Conservation (phyloP, 1,140 invertebrate genomes). For the Drosophila novamexicana region DNA sequence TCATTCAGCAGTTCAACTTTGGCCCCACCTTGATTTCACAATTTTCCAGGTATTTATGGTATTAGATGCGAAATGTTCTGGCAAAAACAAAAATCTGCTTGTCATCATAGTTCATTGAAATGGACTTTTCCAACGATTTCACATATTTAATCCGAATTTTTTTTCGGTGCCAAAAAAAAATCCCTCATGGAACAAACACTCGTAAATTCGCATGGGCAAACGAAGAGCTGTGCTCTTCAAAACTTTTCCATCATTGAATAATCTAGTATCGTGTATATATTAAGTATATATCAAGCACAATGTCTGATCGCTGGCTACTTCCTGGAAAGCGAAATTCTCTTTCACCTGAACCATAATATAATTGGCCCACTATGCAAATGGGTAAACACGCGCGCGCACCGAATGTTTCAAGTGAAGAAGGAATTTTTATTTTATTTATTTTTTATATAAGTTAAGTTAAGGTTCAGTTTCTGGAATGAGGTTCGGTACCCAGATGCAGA, state of each 20-base stretch:
- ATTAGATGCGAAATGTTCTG: not conserved
- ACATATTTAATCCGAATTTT: conserved; percentile 51
- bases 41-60: conserved; percentile 18
- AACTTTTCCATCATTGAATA: conserved; percentile 24
- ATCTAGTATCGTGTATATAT: conserved; percentile 18
- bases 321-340: conserved; percentile 64
- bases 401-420: conserved; percentile 57
- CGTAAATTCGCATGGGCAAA: conserved; percentile 43
- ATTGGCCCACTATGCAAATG: conserved; percentile 14
- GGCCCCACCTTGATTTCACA: conserved; percentile 41
- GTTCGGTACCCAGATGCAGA: conserved; percentile 19
- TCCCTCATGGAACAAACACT: conserved; percentile 41
- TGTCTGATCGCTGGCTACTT: conserved; percentile 37
- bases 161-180: conserved; percentile 36
- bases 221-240: conserved; percentile 4
- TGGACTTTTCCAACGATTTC: conserved; percentile 37
- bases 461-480: conserved; percentile 21
- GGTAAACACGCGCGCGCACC: conserved; percentile 33
- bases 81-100: conserved; percentile 39
- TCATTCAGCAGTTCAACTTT: not conserved
- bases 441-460: conserved; percentile 9
- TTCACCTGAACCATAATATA: conserved; percentile 32
- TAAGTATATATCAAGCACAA: conserved; percentile 47
- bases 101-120: conserved; percentile 64
- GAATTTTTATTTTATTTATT: conserved; percentile 29